phyloP scores from a whole-genome alignment of 2,888 invertebrate species.

The Drosophila testacea region DNA sequence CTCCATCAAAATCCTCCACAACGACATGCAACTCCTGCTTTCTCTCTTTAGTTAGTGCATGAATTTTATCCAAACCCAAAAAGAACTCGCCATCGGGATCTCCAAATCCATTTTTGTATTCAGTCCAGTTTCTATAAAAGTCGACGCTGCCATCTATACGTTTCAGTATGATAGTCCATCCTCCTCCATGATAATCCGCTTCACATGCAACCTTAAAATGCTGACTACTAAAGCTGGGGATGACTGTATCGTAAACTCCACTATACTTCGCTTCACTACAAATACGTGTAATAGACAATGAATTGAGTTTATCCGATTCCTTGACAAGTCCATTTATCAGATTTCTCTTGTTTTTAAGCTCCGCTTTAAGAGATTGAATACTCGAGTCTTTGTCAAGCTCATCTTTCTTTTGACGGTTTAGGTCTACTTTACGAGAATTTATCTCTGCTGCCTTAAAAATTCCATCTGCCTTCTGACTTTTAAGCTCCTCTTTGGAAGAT shows the following conservation, averaged over 20 bases:
- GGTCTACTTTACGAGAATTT: too few relatives aligned
- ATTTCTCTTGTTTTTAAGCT: background rate
- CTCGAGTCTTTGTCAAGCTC: too few relatives aligned
- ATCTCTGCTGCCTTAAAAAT: background rate
- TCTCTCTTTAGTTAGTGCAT: conserved; percentile 22
- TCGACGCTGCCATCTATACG: too few relatives aligned
- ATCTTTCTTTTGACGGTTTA: too few relatives aligned
- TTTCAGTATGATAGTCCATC: conserved; percentile 28
- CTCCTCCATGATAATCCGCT: too few relatives aligned
- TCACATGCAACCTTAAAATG: conserved; percentile 47
- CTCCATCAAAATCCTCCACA: conserved; percentile 34
- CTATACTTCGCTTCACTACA: conserved; percentile 7
- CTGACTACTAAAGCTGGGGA: conserved; percentile 30
- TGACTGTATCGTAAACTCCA: conserved; percentile 34
- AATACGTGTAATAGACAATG: too few relatives aligned
- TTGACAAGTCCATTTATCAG: too few relatives aligned
- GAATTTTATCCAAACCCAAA: conserved; percentile 46
- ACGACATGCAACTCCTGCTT: conserved; percentile 33
- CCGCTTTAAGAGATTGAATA: too few relatives aligned
- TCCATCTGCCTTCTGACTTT: background rate
- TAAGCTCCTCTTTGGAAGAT: too few relatives aligned
- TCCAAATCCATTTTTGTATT: conserved; percentile 45
- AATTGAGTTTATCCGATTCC: too few relatives aligned
- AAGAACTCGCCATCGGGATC: conserved; percentile 42
- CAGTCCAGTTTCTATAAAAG: background rate